phyloP scores from a whole-genome alignment of 2,888 invertebrate genomes.

The Nemotelus pantherinus region DNA sequence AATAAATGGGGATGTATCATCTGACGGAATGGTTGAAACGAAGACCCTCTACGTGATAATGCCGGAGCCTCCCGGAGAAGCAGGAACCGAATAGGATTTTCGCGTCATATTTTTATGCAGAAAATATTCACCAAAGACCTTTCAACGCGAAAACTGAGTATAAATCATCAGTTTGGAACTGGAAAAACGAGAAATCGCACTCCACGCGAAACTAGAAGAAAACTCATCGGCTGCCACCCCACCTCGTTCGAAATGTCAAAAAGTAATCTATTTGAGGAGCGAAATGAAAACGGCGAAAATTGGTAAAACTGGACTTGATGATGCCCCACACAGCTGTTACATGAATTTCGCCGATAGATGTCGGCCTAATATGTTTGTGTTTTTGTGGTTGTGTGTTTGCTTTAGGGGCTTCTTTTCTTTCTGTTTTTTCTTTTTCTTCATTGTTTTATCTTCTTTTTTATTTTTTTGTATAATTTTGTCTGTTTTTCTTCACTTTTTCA shows the following conservation, averaged over 20 bases:
- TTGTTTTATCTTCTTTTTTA: no score
- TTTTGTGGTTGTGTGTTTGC: no score
- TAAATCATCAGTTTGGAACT: constrained; percentile 12
- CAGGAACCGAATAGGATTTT: neutral
- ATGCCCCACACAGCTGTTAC: no score
- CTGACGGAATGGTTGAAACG: neutral
- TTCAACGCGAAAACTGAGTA: constrained; percentile 16
- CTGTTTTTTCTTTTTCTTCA: no score
- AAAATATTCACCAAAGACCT: constrained; percentile 22
- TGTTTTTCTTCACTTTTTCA: no score
- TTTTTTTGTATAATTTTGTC: no score
- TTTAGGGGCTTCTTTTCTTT: no score
- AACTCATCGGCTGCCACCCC: constrained; percentile 35
- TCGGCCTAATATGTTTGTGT: no score
- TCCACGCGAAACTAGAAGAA: constrained; percentile 4
- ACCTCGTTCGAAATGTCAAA: constrained; percentile 43
- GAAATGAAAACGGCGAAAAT: neutral
- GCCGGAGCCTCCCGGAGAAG: no score
- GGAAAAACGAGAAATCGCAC: constrained; percentile 39
- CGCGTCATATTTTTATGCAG: neutral
- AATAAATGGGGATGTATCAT: neutral
- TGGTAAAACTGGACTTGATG: neutral
- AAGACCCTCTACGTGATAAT: no score
- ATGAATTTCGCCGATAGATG: no score
- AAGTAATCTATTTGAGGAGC: constrained; percentile 18